Percentiles rank a stretch among this genome's conserved stretches.
Conservation (phyloP, 2,113 vertebrate genomes). For the Manacus vitellinus region DNA sequence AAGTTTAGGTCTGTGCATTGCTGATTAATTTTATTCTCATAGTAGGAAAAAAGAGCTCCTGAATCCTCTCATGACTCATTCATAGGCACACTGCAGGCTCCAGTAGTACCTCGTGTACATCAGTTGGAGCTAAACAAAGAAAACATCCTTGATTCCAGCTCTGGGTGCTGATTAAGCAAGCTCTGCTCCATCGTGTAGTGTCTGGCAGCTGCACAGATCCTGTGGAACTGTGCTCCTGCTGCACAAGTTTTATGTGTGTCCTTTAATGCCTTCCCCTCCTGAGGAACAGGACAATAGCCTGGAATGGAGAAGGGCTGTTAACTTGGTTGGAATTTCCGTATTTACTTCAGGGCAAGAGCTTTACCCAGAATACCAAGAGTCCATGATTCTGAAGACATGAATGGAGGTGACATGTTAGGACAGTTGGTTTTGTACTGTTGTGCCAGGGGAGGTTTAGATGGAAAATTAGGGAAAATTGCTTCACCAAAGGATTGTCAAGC, state of each 20-base stretch:
- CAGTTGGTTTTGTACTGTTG: neutral
- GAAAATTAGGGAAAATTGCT: neutral
- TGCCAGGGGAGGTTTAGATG: neutral
- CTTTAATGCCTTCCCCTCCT: neutral
- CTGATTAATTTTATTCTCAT: constrained; percentile 11
- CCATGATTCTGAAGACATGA: neutral
- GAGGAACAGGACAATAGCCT: neutral
- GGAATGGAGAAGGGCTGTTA: neutral
- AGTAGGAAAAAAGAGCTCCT: neutral
- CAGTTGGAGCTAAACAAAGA: neutral
- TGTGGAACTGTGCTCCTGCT: neutral
- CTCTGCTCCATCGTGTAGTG: neutral
- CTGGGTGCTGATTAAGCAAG: neutral
- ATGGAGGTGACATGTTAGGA: neutral
- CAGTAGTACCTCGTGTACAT: neutral
- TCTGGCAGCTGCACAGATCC: neutral
- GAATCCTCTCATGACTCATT: constrained; percentile 21
- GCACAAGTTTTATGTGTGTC: neutral
- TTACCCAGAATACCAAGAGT: neutral
- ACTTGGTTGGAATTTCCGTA: neutral
- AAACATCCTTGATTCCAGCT: neutral
- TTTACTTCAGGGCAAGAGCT: neutral
- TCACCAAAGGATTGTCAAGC: neutral
- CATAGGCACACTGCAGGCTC: neutral
- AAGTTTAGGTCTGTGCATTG: neutral